A percentile compares a stretch with the other conserved stretches of the same genome.
phyloP scores from a whole-genome alignment of 2,797 vertebrate genomes.

The Poeciliopsis infans region DNA sequence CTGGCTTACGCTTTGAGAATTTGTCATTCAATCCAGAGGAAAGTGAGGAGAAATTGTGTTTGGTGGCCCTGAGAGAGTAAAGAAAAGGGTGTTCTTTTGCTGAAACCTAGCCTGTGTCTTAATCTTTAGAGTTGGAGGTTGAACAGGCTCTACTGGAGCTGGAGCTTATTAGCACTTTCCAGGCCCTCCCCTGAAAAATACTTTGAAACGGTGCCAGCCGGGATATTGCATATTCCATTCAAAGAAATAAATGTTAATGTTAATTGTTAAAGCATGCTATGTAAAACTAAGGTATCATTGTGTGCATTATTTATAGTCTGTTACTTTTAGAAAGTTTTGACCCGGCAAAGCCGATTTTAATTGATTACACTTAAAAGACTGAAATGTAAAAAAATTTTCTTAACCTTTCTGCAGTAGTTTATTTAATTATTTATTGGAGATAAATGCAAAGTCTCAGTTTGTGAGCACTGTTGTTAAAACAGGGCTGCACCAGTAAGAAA shows the following conservation, averaged over 20 bases:
- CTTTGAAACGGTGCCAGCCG: conserved; percentile 5
- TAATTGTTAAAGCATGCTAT: not conserved
- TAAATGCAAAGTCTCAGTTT: not conserved
- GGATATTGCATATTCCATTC: not conserved
- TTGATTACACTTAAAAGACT: not conserved
- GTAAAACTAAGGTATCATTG: not conserved
- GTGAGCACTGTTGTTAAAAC: not conserved
- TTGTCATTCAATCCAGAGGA: conserved; percentile 38
- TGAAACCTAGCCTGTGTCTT: conserved; percentile 30
- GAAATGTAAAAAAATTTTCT: not conserved
- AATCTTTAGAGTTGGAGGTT: conserved; percentile 41
- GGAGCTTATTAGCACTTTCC: conserved; percentile 16
- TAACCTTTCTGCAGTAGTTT: not conserved
- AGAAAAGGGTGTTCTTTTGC: conserved; percentile 16
- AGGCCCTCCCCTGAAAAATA: conserved; percentile 10
- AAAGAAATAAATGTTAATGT: not conserved
- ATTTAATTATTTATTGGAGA: not conserved
- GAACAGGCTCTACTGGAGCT: conserved; percentile 18
- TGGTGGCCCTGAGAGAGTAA: conserved; percentile 21
- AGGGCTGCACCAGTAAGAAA: not conserved
- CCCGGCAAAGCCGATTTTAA: not conserved
- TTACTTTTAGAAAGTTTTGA: not conserved
- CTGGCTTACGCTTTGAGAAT: conserved; percentile 9
- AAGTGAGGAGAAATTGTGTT: conserved; percentile 21
- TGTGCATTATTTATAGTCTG: not conserved